phyloP scores from a whole-genome alignment of 2,888 invertebrate species.

The Masnerella sp. region DNA sequence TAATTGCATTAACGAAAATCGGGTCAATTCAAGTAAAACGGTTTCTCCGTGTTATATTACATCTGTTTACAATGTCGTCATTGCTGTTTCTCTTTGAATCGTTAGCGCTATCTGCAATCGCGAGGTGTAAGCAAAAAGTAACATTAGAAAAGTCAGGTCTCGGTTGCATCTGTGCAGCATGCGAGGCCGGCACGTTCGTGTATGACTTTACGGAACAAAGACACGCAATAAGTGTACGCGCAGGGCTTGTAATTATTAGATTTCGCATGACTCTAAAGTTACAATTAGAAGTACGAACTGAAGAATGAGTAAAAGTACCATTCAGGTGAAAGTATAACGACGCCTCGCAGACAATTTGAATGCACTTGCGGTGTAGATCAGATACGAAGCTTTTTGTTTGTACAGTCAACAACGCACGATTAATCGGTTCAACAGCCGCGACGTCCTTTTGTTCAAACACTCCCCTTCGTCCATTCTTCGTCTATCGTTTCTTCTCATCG shows the following conservation, averaged over 20 bases:
- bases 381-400: conserved; percentile 48
- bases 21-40: no score
- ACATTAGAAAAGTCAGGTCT: not conserved
- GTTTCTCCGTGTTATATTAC: no score
- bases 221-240: conserved; percentile 41
- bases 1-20: no score
- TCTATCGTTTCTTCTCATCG: no score
- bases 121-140: no score
- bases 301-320: conserved; percentile 58
- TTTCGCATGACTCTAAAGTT: conserved; percentile 48
- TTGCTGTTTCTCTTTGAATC: no score
- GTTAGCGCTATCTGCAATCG: no score
- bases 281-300: conserved; percentile 51
- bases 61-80: no score
- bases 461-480: no score
- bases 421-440: conserved; percentile 51
- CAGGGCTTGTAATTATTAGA: conserved; percentile 47
- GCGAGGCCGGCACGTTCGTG: conserved; percentile 1
- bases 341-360: conserved; percentile 45
- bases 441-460: conserved; percentile 22
- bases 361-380: conserved; percentile 49
- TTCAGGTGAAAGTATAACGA: conserved; percentile 56
- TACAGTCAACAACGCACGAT: conserved; percentile 43
- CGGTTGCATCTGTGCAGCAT: not conserved
- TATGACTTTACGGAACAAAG: conserved; percentile 46